These are phyloP conservation scores for Orthonychiurus folsomi DNA, from an alignment of 2,888 invertebrate species.

Conservation along the genomic window DNA sequence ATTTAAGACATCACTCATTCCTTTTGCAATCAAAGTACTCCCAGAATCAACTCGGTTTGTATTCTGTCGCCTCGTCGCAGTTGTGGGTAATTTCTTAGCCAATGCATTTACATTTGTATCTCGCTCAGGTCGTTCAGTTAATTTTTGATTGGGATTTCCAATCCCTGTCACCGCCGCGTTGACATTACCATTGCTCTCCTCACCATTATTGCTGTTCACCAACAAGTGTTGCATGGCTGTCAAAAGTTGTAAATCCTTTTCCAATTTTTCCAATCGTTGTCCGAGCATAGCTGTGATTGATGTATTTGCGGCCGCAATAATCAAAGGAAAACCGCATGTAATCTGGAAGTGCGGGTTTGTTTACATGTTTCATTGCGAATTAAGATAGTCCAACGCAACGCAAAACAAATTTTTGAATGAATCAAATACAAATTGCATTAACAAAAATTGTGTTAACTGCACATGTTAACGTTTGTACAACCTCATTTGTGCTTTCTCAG, in stretches of 20 bases:
- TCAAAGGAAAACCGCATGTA: too few relatives aligned
- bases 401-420: too few relatives aligned
- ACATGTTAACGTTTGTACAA: too few relatives aligned
- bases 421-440: too few relatives aligned
- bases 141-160: too few relatives aligned
- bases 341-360: too few relatives aligned
- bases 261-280: constrained; percentile 26
- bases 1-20: background rate
- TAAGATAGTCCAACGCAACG: too few relatives aligned
- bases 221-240: constrained; percentile 26
- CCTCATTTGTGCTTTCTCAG: too few relatives aligned
- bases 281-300: too few relatives aligned
- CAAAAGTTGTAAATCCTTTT: constrained; percentile 28
- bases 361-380: too few relatives aligned
- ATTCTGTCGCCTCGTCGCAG: background rate
- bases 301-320: too few relatives aligned
- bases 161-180: background rate
- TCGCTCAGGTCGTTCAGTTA: background rate
- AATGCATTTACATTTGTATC: background rate
- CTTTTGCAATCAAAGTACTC: background rate
- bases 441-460: too few relatives aligned
- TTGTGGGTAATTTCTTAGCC: background rate
- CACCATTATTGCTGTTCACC: constrained; percentile 6
- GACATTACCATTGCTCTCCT: background rate
- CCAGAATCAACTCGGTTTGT: background rate